Base-by-base conservation (phyloP, 1,140 invertebrate species). In the Bombus ignitus region DNA sequence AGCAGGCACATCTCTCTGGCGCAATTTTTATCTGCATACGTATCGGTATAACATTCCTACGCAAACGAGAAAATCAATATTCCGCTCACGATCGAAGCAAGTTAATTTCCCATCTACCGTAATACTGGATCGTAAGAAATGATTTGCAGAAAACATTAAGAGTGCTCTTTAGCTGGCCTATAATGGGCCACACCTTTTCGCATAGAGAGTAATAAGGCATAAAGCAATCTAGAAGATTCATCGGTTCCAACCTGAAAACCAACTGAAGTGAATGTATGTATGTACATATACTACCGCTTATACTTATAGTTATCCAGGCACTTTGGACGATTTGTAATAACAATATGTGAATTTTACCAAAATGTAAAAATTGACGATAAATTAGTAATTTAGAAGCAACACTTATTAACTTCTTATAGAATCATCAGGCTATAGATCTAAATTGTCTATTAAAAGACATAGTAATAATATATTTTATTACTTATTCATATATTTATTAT, bases 111-210 rank as follows among this genome's bases (percentile, higher is more conserved):
- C 59, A 62, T 62, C 59, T n/a, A 28, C 59, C 59, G 28, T 62
- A n/a, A 12, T 62, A n/a, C 59, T 62, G 37, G 66, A 76, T 83
- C 73, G 79, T 76, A 81, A 80, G 66, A 22, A 72, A 89, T 81
- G 76, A 88, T 86, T 86, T 66, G 9, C 62, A 66, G 70, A 66
- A 76, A 88, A 88, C 77, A 74, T 88, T 83, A 88, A 89, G 68
- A 74, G 39, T 47, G 39, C 59, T 53, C 71, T 83, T 44, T 44
- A 81, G 32, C n/a, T 9, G 66, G 35, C n/a, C 59, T 39, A 39
- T 87, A 88, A 86, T 68, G 79, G 44, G 87, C 72, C 81, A 42
- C 87, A 66, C 87, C 84, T 89, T 80, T 81, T 89, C 75, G 59
- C 42, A 59, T 22, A 39, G 57, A 44, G 42, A 42, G 32, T 37